Base-by-base conservation (phyloP, 2,113 vertebrate genomes). In the Ciconia boyciana region DNA sequence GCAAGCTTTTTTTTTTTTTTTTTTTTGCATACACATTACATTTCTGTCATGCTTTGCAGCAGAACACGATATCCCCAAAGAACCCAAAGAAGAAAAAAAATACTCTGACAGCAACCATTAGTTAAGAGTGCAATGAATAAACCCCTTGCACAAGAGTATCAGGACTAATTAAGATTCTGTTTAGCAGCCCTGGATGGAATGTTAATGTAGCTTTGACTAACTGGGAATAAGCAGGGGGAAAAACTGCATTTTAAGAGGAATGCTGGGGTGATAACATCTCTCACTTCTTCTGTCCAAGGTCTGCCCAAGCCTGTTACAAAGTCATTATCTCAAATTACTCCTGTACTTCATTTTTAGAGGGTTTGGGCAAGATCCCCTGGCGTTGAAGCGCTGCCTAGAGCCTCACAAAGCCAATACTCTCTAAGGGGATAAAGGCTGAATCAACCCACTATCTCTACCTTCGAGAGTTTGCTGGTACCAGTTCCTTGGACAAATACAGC, bases 281-380 rank as follows among this genome's bases (percentile, higher is more conserved):
- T 97, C 97, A 98, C 97, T 98, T 97, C 96, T 98, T 97, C 93
- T 98, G 97, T 97, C 97, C 97, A 97, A 97, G 98, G 97, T 98
- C 97, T 98, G 97, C 93, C 98, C 97, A 96, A 97, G 98, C 97
- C 98, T 97, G 96, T 98, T 97, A 97, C 98, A 98, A 98, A 98
- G 96, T 98, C 98, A 98, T 98, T 98, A 98, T 98, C 98, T 98
- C 98, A 98, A 98, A 98, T 98, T 98, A 98, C 98, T 98, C 87
- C 97, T 96, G 93, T 94, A 95, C 93, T 97, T 97, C 97, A 97
- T 97, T 98, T 97, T 96, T 96, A 96, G 97, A 97, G 96, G 95
- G 95, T 95, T 97, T 97, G 97, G 96, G 94, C 95, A 97, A 97
- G 96, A 93, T 97, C 95, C 95, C 97, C 92, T 97, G 97, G 97